phyloP scores from a whole-genome alignment of 2,888 invertebrate genomes.

The Branchellion lobata region DNA sequence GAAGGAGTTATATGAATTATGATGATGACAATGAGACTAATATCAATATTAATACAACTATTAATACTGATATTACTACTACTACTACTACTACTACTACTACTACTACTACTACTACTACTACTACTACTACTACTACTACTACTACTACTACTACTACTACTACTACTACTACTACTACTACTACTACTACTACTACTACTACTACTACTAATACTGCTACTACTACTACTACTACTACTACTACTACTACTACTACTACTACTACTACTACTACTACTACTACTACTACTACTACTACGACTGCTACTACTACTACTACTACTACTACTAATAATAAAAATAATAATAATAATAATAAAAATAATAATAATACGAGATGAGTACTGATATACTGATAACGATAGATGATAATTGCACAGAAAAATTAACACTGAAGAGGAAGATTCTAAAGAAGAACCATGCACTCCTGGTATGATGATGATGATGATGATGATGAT shows the following conservation, averaged over 20 bases:
- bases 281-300: constrained; percentile 29
- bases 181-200: constrained; percentile 26
- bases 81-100: not conserved
- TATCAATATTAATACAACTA: no score
- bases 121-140: constrained; percentile 25
- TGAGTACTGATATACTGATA: not conserved
- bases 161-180: constrained; percentile 29
- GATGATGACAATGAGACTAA: no score
- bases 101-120: no score
- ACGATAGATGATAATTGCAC: not conserved
- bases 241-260: constrained; percentile 29
- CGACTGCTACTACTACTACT: constrained; percentile 23
- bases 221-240: constrained; percentile 20
- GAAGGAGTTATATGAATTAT: no score
- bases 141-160: constrained; percentile 29
- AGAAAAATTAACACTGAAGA: not conserved
- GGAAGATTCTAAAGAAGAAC: constrained; percentile 15
- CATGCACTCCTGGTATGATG: constrained; percentile 8
- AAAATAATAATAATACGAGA: not conserved
- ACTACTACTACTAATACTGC: constrained; percentile 15
- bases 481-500: not conserved
- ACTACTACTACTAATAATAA: no score
- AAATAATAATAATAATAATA: not conserved
- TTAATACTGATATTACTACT: not conserved
- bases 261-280: constrained; percentile 29